phyloP scores from a whole-genome alignment of 2,113 vertebrate species.

The Leucosticte australis region DNA sequence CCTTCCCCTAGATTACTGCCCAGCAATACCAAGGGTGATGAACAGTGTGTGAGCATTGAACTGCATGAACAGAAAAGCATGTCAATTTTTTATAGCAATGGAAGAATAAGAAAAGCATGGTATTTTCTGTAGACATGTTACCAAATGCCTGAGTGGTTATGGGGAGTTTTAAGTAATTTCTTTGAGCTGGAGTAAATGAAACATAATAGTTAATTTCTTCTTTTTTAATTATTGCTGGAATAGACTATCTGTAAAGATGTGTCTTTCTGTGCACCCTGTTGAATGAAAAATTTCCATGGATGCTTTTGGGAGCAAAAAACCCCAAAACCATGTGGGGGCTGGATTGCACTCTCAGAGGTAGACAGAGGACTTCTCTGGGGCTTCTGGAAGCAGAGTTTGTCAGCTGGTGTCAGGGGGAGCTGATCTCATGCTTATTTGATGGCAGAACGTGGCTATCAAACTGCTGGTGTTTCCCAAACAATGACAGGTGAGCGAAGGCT shows the following conservation, averaged over 20 bases:
- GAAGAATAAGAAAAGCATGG: neutral
- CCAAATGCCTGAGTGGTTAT: neutral
- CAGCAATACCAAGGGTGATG: neutral
- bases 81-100: neutral
- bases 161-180: neutral
- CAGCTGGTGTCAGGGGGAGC: slow-evolving; percentile 21
- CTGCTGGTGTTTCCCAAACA: neutral
- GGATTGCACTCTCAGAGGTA: slow-evolving; percentile 1
- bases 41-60: neutral
- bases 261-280: neutral
- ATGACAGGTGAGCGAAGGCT: neutral
- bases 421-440: slow-evolving; percentile 28
- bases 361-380: neutral
- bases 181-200: neutral
- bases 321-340: neutral
- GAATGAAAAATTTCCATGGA: neutral
- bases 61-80: neutral
- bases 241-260: neutral
- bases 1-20: neutral
- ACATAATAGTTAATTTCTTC: neutral
- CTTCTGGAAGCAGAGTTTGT: slow-evolving; percentile 41
- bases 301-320: neutral
- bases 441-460: neutral
- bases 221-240: neutral
- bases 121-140: neutral